Evolutionary conservation across 30 jellyfish, hydroid and myxozoan genomes (phyloP).

Genomic region (Pelagia noctiluca): DNA sequence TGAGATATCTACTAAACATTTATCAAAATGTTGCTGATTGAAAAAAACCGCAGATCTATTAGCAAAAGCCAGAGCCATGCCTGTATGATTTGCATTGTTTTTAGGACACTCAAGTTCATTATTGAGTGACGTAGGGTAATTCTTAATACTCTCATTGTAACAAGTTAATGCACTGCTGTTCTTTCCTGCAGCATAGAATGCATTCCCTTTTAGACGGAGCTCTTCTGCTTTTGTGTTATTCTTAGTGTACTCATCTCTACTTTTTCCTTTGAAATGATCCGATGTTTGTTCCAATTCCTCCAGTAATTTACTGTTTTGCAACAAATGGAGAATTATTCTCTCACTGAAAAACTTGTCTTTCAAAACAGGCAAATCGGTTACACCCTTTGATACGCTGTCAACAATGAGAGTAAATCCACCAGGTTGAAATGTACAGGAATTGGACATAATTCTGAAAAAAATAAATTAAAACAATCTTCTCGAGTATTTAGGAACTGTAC

Average conservation of each 20-base stretch:
- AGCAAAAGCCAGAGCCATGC: constrained; percentile 69
- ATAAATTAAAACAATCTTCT: too few species aligned
- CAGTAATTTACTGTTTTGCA: neutral
- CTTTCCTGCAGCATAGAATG: constrained; percentile 41
- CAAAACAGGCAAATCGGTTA: too few species aligned
- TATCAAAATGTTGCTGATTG: constrained; percentile 14
- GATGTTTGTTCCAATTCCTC: neutral
- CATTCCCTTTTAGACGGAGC: constrained; percentile 68
- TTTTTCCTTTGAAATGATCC: too few species aligned
- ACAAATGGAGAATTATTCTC: constrained; percentile 5
- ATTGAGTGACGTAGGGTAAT: constrained; percentile 34
- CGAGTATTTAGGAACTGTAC: too few species aligned
- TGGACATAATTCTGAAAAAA: too few species aligned
- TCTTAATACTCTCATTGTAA: constrained; percentile 70
- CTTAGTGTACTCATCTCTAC: too few species aligned
- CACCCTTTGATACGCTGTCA: too few species aligned
- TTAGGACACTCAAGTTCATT: constrained; percentile 1
- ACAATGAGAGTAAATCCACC: too few species aligned
- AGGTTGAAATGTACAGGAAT: too few species aligned
- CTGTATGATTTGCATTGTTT: neutral
- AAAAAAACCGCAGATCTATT: constrained; percentile 95
- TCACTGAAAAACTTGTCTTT: constrained; percentile 8
- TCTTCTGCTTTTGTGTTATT: constrained; percentile 21
- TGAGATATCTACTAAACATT: constrained; percentile 82
- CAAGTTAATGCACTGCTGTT: constrained; percentile 69